Evolutionary conservation across 2,797 vertebrate species (phyloP).

Genomic region (Tokudaia tokunoshimensis): DNA sequence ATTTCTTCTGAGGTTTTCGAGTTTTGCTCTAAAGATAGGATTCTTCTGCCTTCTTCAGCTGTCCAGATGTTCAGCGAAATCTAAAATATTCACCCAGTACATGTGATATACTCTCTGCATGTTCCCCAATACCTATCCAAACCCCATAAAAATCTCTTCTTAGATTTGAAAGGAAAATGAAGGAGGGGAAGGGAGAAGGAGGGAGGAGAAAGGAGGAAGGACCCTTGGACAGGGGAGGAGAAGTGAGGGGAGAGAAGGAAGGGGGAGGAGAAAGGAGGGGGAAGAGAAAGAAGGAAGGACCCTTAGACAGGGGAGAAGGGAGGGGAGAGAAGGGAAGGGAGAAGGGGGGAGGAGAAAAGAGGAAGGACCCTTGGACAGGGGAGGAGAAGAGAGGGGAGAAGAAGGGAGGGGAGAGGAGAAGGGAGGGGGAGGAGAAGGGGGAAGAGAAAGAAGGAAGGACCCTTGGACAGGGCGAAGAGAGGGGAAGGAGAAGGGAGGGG

Average conservation of each 20-base stretch:
- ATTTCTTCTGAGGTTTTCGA: constrained; percentile 21
- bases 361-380: background rate
- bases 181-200: no score
- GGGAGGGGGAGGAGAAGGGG: no score
- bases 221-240: accelerated
- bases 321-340: background rate
- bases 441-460: background rate
- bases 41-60: background rate
- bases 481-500: no score
- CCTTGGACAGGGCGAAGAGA: no score
- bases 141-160: background rate
- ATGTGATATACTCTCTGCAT: background rate
- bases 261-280: background rate
- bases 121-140: background rate
- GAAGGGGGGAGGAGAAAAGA: background rate
- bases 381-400: accelerated
- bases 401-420: no score
- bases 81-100: background rate
- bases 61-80: background rate
- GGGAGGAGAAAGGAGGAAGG: no score
- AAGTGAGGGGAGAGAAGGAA: no score
- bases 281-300: no score
- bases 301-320: no score
- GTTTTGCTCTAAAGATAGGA: background rate
- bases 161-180: no score